Percentiles rank a stretch among this genome's conserved stretches.
These are phyloP conservation scores for Gulo gulo DNA, from an alignment of 2,113 vertebrate species.

Conservation along the genomic window DNA sequence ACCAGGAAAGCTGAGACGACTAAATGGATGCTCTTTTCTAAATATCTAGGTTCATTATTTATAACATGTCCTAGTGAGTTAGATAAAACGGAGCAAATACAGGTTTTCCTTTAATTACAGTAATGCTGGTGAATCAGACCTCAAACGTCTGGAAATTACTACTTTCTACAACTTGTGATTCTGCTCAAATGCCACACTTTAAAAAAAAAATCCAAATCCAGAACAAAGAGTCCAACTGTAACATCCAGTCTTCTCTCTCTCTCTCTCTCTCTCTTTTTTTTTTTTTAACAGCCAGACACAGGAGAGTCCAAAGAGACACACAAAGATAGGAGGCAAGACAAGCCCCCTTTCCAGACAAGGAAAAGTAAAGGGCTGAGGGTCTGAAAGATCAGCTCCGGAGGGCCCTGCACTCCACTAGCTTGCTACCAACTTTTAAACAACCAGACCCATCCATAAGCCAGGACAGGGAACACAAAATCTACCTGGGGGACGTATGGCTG, in stretches of 20 bases:
- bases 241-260: not conserved
- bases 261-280: not conserved
- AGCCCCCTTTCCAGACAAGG: not conserved
- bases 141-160: slow-evolving; percentile 64
- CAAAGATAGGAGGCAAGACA: not conserved
- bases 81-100: slow-evolving; percentile 44
- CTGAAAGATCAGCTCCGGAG: not conserved
- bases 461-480: not conserved
- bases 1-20: not conserved
- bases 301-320: not conserved
- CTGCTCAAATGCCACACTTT: slow-evolving; percentile 58
- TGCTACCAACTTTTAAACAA: not conserved
- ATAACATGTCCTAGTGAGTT: slow-evolving; percentile 45
- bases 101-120: slow-evolving; percentile 66
- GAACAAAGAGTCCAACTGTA: slow-evolving; percentile 37
- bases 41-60: slow-evolving; percentile 55
- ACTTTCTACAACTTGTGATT: slow-evolving; percentile 57
- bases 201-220: slow-evolving; percentile 40
- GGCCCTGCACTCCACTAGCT: not conserved
- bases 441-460: not conserved
- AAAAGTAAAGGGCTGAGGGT: not conserved
- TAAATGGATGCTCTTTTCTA: slow-evolving; percentile 51
- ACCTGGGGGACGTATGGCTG: not conserved
- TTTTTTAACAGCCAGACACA: not conserved
- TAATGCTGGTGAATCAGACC: slow-evolving; percentile 63